Evolutionary conservation across 2,797 vertebrate species (phyloP).

Genomic region (Epinephelus malabaricus): DNA sequence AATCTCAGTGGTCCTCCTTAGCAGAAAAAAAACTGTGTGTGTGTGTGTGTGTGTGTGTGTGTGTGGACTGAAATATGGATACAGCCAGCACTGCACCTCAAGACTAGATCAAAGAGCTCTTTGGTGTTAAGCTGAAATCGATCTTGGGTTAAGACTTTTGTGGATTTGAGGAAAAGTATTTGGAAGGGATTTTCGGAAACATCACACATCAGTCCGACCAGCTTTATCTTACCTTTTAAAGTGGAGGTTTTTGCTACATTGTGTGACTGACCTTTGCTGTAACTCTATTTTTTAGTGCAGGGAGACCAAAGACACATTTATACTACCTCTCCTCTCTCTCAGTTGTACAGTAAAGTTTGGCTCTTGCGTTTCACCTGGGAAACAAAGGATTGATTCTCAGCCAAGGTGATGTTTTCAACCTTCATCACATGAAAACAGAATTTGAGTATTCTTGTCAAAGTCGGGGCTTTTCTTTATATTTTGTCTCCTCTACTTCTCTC

Average conservation of each 20-base stretch:
- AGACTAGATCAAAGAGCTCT: slow-evolving; percentile 39
- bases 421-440: not conserved
- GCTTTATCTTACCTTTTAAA: slow-evolving; percentile 11
- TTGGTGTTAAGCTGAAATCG: slow-evolving; percentile 41
- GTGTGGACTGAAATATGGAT: slow-evolving; percentile 32
- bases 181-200: slow-evolving; percentile 29
- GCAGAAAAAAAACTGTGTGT: not conserved
- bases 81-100: slow-evolving; percentile 8
- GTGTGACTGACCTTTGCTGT: not conserved
- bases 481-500: too few species aligned
- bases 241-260: not conserved
- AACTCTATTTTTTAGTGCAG: not conserved
- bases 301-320: not conserved
- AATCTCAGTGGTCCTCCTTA: not conserved
- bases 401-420: not conserved
- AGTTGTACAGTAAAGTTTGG: not conserved
- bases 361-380: not conserved
- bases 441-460: not conserved
- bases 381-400: not conserved
- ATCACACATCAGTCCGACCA: slow-evolving; percentile 9
- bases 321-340: not conserved
- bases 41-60: too few species aligned
- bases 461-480: too few species aligned
- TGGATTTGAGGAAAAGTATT: slow-evolving; percentile 30
- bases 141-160: slow-evolving; percentile 29